These are phyloP conservation scores for Noctua pronuba DNA, from an alignment of 2,888 invertebrate species.

Conservation along the genomic window DNA sequence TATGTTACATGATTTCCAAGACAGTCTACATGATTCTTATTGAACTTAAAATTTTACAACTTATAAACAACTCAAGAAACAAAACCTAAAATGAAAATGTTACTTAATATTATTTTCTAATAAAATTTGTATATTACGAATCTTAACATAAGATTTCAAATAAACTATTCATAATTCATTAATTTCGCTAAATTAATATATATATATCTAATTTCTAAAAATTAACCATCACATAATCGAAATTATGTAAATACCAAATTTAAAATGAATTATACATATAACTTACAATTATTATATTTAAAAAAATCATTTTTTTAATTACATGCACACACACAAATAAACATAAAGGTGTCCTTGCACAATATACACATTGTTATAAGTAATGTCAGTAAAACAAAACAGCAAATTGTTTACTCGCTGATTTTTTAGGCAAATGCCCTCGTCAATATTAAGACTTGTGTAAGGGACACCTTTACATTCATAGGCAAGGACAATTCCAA, in stretches of 20 bases:
- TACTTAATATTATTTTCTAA: neutral
- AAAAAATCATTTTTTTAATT: conserved; percentile 8
- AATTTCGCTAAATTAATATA: conserved; percentile 10
- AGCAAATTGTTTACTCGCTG: neutral
- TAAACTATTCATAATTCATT: conserved; percentile 27
- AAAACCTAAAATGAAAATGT: neutral
- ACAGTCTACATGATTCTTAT: conserved; percentile 14
- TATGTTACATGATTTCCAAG: conserved; percentile 31
- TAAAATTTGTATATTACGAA: conserved; percentile 25
- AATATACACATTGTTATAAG: neutral
- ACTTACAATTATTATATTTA: conserved; percentile 22
- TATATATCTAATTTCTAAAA: neutral
- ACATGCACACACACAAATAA: conserved; percentile 1
- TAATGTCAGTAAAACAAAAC: neutral
- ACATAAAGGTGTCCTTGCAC: conserved; percentile 18
- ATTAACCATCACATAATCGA: neutral
- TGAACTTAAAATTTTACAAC: conserved; percentile 27
- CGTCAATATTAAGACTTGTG: neutral
- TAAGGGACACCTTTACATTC: conserved; percentile 9
- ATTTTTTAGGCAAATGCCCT: neutral
- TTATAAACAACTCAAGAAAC: conserved; percentile 28
- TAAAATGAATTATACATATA: conserved; percentile 23
- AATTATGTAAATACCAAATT: conserved; percentile 8
- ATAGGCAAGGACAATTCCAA: conserved; percentile 54
- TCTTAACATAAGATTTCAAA: conserved; percentile 51